Percentiles rank a stretch among this genome's conserved stretches.
Evolutionary conservation across 2,888 invertebrate genomes (phyloP).

Genomic region (Microchrysa polita): DNA sequence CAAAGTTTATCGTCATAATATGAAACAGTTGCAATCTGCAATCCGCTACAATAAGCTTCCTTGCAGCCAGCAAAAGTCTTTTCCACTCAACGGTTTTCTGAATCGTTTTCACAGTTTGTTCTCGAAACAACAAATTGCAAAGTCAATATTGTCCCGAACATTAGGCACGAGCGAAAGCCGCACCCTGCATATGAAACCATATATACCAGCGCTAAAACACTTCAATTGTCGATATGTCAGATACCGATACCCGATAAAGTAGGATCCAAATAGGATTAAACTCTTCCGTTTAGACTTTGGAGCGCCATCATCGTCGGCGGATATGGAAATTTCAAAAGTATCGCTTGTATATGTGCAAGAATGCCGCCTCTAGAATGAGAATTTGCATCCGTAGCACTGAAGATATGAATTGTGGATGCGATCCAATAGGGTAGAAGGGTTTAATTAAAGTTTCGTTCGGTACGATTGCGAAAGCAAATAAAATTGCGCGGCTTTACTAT

Average conservation of each 20-base stretch:
- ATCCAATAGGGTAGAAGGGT: not conserved
- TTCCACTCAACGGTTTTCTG: too few species aligned
- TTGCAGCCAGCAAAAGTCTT: too few species aligned
- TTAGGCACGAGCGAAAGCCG: too few species aligned
- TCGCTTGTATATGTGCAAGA: not conserved
- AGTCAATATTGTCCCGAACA: too few species aligned
- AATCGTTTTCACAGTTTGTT: too few species aligned
- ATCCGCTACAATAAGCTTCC: too few species aligned
- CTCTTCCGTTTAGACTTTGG: not conserved
- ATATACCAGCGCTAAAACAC: not conserved
- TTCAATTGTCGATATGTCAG: not conserved
- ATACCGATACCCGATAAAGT: not conserved
- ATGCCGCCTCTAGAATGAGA: not conserved
- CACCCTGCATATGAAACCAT: not conserved
- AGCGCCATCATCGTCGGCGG: not conserved
- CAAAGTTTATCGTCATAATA: too few species aligned
- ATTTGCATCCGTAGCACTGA: not conserved
- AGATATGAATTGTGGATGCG: not conserved
- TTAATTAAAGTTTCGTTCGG: conserved; percentile 6
- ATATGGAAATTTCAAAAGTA: not conserved
- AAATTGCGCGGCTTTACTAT: not conserved
- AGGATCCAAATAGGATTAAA: too few species aligned
- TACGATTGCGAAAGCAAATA: conserved; percentile 8
- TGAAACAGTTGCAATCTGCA: too few species aligned
- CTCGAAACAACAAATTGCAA: too few species aligned